Percentiles rank a stretch among this genome's conserved stretches.
Conservation (phyloP, 2,113 vertebrate genomes). For the Toxotes chatareus region DNA sequence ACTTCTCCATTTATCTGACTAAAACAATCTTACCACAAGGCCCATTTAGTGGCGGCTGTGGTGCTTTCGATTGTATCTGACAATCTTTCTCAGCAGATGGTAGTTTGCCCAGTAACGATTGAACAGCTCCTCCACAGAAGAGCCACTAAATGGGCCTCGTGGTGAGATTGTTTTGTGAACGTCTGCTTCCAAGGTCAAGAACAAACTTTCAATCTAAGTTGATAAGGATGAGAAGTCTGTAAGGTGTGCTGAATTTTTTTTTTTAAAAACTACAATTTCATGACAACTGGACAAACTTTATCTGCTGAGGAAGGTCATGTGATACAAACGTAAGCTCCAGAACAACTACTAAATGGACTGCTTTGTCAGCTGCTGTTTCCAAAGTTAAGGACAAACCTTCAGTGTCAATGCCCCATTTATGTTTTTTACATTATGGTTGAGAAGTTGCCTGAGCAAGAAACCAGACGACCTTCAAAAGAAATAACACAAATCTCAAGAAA, state of each 20-base stretch:
- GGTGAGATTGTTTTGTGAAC: not conserved
- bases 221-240: too few relatives aligned
- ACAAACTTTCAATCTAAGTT: too few relatives aligned
- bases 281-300: not conserved
- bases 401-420: not conserved
- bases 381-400: not conserved
- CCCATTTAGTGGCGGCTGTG: not conserved
- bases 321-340: too few relatives aligned
- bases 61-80: not conserved
- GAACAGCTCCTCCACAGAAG: not conserved
- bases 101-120: not conserved
- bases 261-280: too few relatives aligned
- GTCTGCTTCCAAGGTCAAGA: not conserved
- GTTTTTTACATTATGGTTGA: too few relatives aligned
- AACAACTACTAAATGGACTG: too few relatives aligned
- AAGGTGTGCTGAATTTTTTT: too few relatives aligned
- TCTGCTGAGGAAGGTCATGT: too few relatives aligned
- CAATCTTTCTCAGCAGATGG: too few relatives aligned
- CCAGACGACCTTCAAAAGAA: too few relatives aligned
- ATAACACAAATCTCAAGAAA: too few relatives aligned
- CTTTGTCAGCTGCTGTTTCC: not conserved
- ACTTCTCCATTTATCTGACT: not conserved
- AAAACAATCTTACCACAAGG: not conserved
- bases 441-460: too few relatives aligned
- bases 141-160: not conserved